Evolutionary conservation across 2,797 vertebrate genomes (phyloP), one percentile per base, ranked within the genome.

Genomic region (Cryptoprocta ferox): DNA sequence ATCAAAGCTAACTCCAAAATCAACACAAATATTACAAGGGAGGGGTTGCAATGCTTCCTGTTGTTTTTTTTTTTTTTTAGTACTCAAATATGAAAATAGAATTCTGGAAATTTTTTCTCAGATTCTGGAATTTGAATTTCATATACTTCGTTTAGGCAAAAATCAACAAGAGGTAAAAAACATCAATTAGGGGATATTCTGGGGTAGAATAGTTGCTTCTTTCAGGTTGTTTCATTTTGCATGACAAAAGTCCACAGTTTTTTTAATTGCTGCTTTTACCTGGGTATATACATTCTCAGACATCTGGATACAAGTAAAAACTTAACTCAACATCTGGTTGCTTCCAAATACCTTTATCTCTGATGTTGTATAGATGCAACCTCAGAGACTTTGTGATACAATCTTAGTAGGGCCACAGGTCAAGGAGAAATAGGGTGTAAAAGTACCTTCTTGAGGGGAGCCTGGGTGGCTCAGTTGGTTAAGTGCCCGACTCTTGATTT

Each of bases 1-100:
- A 94, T 73, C 83, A 97, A 97, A 98, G 91, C 0, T n/a, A 97
- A 97, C 42, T 28, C 63, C 50, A 91, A 32, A 81, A 93, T 93
- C 95, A 97, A 59, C 32, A 83, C 50, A 95, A 68, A 50, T 45
- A 71, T 92, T 76, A 96, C 96, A 89, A 94, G 88, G 95, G 96
- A 97, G 91, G 95, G 95, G 7, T 93, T 89, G 71, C 37, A 96
- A 42, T 68, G 61, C 26, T 78, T 94, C 61, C 2, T 61, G 3
- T 45, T 91, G 11, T 93, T 24, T 56, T 85, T 3, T n/a, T 66
- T 66, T 56, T 50, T 84, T 91, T 86, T 59, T 10, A 96, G 65
- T 88, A 78, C 24, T 71, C 3, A 89, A 70, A 65, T 80, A 59
- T 83, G n/a, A n/a, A 70, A 91, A 32, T 35, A 95, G 53, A 84